Evolutionary conservation across 2,888 invertebrate species (phyloP), one percentile per base, ranked within the genome.

Genomic region (Drosophila picticornis): DNA sequence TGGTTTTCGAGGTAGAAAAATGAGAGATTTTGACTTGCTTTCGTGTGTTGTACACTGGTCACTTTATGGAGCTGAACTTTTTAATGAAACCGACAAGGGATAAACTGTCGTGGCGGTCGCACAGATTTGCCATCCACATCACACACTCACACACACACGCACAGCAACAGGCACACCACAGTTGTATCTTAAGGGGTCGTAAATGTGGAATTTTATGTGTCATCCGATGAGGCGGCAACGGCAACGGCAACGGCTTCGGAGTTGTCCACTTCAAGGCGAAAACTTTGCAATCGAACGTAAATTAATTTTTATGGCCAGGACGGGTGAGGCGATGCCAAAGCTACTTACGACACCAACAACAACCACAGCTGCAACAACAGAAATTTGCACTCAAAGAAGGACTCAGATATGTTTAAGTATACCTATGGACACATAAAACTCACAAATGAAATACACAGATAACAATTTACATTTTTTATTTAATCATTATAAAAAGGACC

Each of bases 141-240:
- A 19, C 59, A 56, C 43, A 63, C 68, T 66, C 59, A 74, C 61
- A 84, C 75, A 78, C 75, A 81, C 68, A 27, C n/a, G 19, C 36
- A 13, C 4, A 7, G 22, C 22, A 46, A 7, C 22, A 16, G 19
- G n/a, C 25, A 25, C 46, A 25, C 46, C 46, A 9, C 9, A 62
- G 72, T 76, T 63, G 74, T 46, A 68, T 73, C 70, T 83, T 80
- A 83, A 85, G 73, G 69, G 78, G 80, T 86, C 85, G 80, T 87
- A 90, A 87, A 87, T 77, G 86, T 73, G 78, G 81, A 81, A 81
- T 90, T 87, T 87, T 87, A 87, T 87, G 90, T 88, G 88, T 90
- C 83, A 84, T 84, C 68, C 66, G 77, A 63, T 67, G 56, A 61
- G 72, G 57, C 65, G 71, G 65, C 55, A 36, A 16, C 34, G 34